Evolutionary conservation across 2,888 invertebrate genomes (phyloP).

Genomic region (Dryobota labecula): DNA sequence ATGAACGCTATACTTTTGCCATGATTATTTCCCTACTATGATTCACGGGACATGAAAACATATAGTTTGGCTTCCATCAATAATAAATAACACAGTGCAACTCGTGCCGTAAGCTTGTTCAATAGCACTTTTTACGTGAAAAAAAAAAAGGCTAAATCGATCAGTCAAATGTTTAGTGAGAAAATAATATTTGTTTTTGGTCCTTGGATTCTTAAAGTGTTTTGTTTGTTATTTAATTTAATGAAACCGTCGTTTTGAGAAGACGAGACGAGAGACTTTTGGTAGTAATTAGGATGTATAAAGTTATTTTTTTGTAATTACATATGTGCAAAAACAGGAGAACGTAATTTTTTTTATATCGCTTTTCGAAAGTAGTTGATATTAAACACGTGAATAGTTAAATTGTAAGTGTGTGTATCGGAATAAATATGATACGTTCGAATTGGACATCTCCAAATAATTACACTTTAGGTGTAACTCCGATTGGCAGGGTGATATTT

Average conservation of each 20-base stretch:
- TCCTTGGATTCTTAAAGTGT: conserved; percentile 6
- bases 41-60: conserved; percentile 12
- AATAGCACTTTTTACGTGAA: background rate
- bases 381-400: background rate
- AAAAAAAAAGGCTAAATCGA: background rate
- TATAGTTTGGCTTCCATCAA: conserved; percentile 24
- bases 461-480: conserved; percentile 17
- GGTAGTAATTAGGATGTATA: background rate
- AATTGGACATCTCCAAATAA: conserved; percentile 28
- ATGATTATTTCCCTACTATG: background rate
- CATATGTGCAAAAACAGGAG: background rate
- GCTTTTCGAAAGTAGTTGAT: background rate
- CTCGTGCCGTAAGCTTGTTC: background rate
- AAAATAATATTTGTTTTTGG: background rate
- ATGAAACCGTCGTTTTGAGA: background rate
- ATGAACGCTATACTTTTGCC: background rate
- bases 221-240: background rate
- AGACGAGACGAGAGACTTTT: background rate
- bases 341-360: background rate
- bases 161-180: conserved; percentile 6
- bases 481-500: conserved; percentile 18
- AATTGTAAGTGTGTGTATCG: background rate
- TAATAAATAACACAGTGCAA: conserved; percentile 28
- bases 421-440: conserved; percentile 35
- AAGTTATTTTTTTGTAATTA: no score